Evolutionary conservation across 2,113 vertebrate species (phyloP).

Genomic region (Scophthalmus maximus): DNA sequence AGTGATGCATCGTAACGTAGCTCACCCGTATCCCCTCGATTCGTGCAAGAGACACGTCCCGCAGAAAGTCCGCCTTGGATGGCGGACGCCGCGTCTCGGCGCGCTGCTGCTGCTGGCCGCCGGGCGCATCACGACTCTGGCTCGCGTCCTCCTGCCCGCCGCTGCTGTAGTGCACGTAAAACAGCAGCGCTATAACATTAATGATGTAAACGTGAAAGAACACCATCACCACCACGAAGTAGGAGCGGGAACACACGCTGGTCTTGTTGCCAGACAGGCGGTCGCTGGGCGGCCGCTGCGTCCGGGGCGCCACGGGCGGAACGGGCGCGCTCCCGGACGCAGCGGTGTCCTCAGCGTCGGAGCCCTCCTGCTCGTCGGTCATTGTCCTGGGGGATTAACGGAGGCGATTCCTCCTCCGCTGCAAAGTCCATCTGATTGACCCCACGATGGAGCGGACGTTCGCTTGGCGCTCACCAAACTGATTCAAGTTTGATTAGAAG

Average conservation of each 20-base stretch:
- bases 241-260: conserved; percentile 93
- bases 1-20: not conserved
- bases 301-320: conserved; percentile 5
- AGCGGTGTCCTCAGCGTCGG: conserved; percentile 53
- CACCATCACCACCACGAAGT: conserved; percentile 95
- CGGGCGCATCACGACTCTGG: conserved; percentile 39
- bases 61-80: conserved; percentile 49
- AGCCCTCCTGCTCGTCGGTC: conserved; percentile 66
- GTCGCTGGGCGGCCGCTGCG: conserved; percentile 75
- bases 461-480: not conserved
- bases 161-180: conserved; percentile 94
- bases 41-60: conserved; percentile 82
- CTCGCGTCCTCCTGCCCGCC: conserved; percentile 80
- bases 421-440: conserved; percentile 29
- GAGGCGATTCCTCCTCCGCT: not conserved
- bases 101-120: conserved; percentile 21
- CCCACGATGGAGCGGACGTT: not conserved
- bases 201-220: conserved; percentile 95
- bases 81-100: conserved; percentile 53
- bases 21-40: conserved; percentile 95
- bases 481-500: conserved; percentile 10
- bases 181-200: conserved; percentile 91
- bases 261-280: conserved; percentile 81
- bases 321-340: conserved; percentile 52
- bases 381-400: conserved; percentile 45